phyloP scores from a whole-genome alignment of 2,113 vertebrate genomes.

The Leucosticte australis region DNA sequence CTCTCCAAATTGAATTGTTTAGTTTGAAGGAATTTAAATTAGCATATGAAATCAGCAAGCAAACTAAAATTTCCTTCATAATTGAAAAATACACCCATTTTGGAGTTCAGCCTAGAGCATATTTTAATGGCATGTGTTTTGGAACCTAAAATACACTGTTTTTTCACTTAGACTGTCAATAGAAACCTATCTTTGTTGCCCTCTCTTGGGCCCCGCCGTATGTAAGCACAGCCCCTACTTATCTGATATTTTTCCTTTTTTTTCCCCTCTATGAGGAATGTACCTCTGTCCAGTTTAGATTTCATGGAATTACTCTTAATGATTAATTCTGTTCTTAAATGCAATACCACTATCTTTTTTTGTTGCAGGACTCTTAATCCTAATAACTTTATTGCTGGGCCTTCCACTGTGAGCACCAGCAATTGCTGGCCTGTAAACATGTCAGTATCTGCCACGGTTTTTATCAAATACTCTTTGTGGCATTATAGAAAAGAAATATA shows the following conservation, averaged over 20 bases:
- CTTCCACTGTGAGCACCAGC: neutral
- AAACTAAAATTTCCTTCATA: constrained; percentile 30
- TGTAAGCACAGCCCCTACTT: constrained; percentile 31
- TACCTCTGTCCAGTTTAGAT: neutral
- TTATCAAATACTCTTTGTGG: neutral
- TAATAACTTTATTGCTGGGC: neutral
- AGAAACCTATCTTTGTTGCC: constrained; percentile 15
- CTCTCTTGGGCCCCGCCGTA: neutral
- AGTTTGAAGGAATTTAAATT: constrained; percentile 28
- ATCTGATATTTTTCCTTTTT: neutral
- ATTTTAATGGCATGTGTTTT: constrained; percentile 49
- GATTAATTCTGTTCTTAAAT: neutral
- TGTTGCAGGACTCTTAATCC: neutral
- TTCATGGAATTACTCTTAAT: neutral
- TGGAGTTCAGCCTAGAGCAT: neutral
- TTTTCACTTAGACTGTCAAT: constrained; percentile 42
- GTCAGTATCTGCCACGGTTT: fast-evolving
- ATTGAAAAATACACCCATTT: constrained; percentile 17
- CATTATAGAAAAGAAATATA: neutral
- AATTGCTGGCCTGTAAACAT: neutral
- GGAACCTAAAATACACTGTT: constrained; percentile 37
- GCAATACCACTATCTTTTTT: neutral
- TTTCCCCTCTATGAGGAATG: neutral
- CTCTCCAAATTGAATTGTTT: constrained; percentile 29
- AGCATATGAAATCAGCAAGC: constrained; percentile 4